Evolutionary conservation across 2,888 invertebrate genomes (phyloP).

Genomic region (Actias luna): DNA sequence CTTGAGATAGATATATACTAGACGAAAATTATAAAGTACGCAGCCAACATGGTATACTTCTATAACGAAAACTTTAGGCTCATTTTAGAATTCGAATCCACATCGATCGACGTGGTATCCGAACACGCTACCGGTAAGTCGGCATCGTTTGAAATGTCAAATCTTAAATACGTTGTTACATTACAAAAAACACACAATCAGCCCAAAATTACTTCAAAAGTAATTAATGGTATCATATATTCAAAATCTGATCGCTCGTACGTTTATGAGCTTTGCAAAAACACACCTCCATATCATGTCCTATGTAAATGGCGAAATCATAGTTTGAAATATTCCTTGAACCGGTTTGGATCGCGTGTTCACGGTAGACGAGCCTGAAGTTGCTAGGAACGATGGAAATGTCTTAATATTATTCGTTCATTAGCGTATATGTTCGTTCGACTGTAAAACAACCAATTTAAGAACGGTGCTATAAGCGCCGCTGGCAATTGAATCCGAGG

Average conservation of each 20-base stretch:
- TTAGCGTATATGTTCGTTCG: slow-evolving; percentile 13
- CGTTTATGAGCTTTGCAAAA: not conserved
- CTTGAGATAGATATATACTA: no score
- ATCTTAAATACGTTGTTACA: no score
- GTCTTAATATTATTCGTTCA: slow-evolving; percentile 15
- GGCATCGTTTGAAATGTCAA: no score
- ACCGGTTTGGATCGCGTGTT: slow-evolving; percentile 8
- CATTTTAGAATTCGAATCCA: no score
- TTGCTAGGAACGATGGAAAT: not conserved
- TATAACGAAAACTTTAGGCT: no score
- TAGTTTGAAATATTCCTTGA: slow-evolving; percentile 9
- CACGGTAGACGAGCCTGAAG: not conserved
- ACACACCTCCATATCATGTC: not conserved
- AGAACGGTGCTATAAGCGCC: slow-evolving; percentile 2
- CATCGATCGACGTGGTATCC: no score
- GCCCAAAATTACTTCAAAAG: no score
- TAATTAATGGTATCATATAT: not conserved
- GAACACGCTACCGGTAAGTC: no score
- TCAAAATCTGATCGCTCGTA: not conserved
- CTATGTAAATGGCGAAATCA: slow-evolving; percentile 8
- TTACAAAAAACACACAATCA: no score
- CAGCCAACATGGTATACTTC: no score
- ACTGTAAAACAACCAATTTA: slow-evolving; percentile 4
- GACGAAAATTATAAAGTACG: no score
- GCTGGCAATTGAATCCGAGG: not conserved